Conservation (phyloP, 1,140 invertebrate species). For the Scaptomyza pallida region DNA sequence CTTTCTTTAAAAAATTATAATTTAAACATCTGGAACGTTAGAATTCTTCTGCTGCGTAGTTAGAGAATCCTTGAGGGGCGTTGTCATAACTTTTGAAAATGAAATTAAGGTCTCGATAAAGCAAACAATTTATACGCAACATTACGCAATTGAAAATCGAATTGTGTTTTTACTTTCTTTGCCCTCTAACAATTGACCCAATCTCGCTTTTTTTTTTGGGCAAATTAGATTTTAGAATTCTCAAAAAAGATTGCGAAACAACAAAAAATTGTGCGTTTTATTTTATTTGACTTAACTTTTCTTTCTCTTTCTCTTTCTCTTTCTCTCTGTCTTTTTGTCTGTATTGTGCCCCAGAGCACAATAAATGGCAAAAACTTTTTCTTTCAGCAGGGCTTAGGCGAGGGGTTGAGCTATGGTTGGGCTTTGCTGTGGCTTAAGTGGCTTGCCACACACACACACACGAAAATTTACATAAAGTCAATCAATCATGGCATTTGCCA, state of each 20-base stretch:
- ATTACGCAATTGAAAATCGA: conserved; percentile 79
- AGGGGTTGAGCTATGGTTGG: not conserved
- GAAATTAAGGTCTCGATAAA: conserved; percentile 49
- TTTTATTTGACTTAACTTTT: not conserved
- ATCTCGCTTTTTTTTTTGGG: conserved; percentile 4
- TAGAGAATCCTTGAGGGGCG: not conserved
- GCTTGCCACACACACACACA: conserved; percentile 65
- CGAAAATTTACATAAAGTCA: conserved; percentile 82
- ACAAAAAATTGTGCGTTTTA: conserved; percentile 5
- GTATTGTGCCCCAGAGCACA: conserved; percentile 69
- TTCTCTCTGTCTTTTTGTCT: too few relatives aligned
- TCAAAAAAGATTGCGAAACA: conserved; percentile 55
- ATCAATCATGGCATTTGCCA: conserved; percentile 76
- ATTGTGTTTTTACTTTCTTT: conserved; percentile 56
- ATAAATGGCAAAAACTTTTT: conserved; percentile 52
- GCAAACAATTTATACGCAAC: conserved; percentile 70
- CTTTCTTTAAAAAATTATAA: conserved; percentile 1
- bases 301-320: too few relatives aligned
- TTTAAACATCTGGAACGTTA: not conserved
- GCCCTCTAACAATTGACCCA: conserved; percentile 13
- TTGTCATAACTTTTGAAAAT: conserved; percentile 61
- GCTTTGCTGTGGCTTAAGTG: conserved; percentile 49
- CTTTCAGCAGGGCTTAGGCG: conserved; percentile 23
- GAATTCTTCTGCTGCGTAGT: conserved; percentile 7
- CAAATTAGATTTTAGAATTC: conserved; percentile 79